Conservation (phyloP, 2,888 invertebrate genomes). For the Heliconius cydno region DNA sequence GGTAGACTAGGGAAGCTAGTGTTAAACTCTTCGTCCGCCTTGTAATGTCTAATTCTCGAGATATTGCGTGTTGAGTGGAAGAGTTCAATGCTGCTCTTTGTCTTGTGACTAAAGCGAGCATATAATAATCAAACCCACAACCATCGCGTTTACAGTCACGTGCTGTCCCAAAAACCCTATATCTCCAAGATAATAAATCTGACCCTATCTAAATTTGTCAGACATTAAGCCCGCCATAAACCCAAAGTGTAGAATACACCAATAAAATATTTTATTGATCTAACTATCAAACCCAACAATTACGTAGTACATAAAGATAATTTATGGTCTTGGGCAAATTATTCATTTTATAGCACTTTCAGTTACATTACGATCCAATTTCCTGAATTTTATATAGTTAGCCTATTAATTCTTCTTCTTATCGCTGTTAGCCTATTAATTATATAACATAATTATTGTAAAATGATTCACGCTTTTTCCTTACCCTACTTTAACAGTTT, state of each 20-base stretch:
- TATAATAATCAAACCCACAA: no score
- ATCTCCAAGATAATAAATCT: slow-evolving; percentile 6
- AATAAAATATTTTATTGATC: slow-evolving; percentile 28
- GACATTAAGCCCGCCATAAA: neutral
- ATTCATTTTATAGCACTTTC: slow-evolving; percentile 5
- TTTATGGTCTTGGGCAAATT: neutral
- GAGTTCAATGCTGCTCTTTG: no score
- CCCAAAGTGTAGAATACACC: slow-evolving; percentile 13
- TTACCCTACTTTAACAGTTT: neutral
- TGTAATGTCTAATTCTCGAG: no score
- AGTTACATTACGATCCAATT: neutral
- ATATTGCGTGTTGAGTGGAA: no score
- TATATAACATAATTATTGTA: neutral
- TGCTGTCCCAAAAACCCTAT: neutral
- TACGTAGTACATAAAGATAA: slow-evolving; percentile 24
- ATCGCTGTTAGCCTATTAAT: neutral
- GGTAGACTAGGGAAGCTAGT: no score
- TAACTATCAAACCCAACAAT: slow-evolving; percentile 12
- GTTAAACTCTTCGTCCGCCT: no score
- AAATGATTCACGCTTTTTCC: no score
- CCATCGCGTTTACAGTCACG: no score
- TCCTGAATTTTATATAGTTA: neutral
- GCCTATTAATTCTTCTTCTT: neutral
- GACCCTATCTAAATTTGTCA: neutral
- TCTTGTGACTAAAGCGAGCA: no score